Base-by-base conservation (phyloP, 2,113 vertebrate genomes). In the Chaenogobius annularis region DNA sequence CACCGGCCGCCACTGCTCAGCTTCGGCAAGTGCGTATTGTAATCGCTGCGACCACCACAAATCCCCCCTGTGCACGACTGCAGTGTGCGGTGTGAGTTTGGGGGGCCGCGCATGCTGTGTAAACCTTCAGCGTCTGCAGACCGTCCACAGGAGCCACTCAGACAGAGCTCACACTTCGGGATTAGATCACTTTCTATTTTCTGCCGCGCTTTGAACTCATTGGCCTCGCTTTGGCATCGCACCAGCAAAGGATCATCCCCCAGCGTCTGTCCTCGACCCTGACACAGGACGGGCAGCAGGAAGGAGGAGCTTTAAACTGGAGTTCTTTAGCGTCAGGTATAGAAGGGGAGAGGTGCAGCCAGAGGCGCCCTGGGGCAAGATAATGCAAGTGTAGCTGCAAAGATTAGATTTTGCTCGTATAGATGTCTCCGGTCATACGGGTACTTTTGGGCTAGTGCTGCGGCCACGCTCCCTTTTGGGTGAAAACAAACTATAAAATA, bases 111-210 rank as follows among this genome's bases (percentile, higher is more conserved):
- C 47, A 50, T 40, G 37, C 6, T 7, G 37, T 8, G 6, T 50
- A 50, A 50, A 50, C 15, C 15, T 19, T 14, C 15, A 48, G 47
- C 14, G 14, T 17, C 14, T 17, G n/a, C 56, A 26, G 56, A 1
- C 11, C 20, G 17, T 23, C 20, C 22, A 19, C 50, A 14, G 23
- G 7, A 37, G 61, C 15, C 35, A 31, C 50, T 13, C 31, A 40
- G 61, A 40, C 61, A 10, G 17, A n/a, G 61, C 35, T n/a, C 58
- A 35, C 23, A 9, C 23, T 15, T 35, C 35, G 8, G 61, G 61
- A 63, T 63, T 63, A 63, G 35, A 63, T 40, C 35, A 43, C 59
- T 62, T 40, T 63, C 61, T 63, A 63, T 63, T 63, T 63, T 63
- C 61, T 63, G 61, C 26, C 26, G 3, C 31, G 8, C 31, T 15